Base-by-base conservation (phyloP, 2,797 vertebrate genomes). In the Pygocentrus nattereri region DNA sequence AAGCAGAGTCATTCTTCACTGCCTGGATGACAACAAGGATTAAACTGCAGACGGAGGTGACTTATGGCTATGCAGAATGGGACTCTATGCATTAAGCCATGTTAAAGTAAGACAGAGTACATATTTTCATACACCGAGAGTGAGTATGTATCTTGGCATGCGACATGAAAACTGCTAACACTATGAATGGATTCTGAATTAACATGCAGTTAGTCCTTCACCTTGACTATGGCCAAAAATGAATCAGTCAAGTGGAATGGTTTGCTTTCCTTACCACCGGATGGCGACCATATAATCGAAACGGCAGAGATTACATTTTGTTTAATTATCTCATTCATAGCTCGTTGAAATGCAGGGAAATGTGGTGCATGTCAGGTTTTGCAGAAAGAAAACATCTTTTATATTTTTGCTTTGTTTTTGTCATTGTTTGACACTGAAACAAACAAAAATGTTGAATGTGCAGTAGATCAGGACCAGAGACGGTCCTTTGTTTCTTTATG, bases 61-160 rank as follows among this genome's bases (percentile, higher is more conserved):
- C 11, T 58, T 74, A 74, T 38, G 71, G 31, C 52, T 58, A 38
- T 27, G 19, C 69, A 54, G 27, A 54, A 54, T 21, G 11, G 18
- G 49, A 54, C 49, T 72, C 21, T 50, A 5, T 31, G 16, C 31
- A 30, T 34, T 73, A 16, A 58, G 52, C 52, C 19, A 41, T 23
- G 31, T 74, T 41, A 16, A 58, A 73, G 30, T 16, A 21, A 30
- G 69, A 65, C 47, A 71, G 15, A 52, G 71, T 58, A 12, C 4
- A 15, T 15, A 18, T 16, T 30, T 38, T 5, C 13, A 58, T 38
- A 23, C 23, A 56, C 31, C 19, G 21, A 38, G 31, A 74, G 52
- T 58, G 71, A 74, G 58, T 74, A 11, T 54, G 44, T 25, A 70
- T 70, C 44, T 70, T 70, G 68, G 44, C 68, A 70, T 19, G 41